Base-by-base conservation (phyloP, 2,888 invertebrate species). In the Drosophila suboccidentalis region DNA sequence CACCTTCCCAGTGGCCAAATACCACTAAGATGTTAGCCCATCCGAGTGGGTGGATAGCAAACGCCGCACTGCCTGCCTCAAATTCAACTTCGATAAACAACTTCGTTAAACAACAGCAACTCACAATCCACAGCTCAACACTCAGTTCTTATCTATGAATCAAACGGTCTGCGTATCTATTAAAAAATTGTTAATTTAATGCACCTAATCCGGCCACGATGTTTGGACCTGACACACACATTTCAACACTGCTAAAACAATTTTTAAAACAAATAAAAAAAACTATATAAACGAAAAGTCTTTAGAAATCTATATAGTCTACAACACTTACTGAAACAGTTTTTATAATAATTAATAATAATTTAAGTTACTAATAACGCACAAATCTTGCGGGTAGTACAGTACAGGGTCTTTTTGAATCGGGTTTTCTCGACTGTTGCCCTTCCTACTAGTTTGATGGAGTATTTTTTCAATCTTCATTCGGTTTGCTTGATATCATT, bases 1-100 rank as follows among this genome's bases (percentile, higher is more conserved):
- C 75, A 85, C 78, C 41, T 91, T 88, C 60, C 93, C 93, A 38
- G 92, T 92, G 72, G 92, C 92, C 65, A 92, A 91, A 70, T 93
- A 93, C 71, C 90, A 90, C 63, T 87, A 57, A 47, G 10, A 13
- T 54, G 39, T 11, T 9, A 2, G 44, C n/a, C 13, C 38, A 39
- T 43, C 43, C n/a, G 41, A 6, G 49, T 41, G 54, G 34, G 44
- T 58, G 63, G 57, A 43, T 49, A 70, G 44, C 49, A 58, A 78
- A 53, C 61, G 82, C 82, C 82, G 71, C 87, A 85, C 82, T 82
- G 88, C 88, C 82, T 85, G 88, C 82, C 86, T 63, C 10, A 54
- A 29, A 17, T 53, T 39, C 6, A 15, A 26, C 38, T 26, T 47
- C 11, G 10, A 15, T 17, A 11, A 17, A 49, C 11, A 17, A 34